Conservation (phyloP, 2,888 invertebrate species). For the Drepana falcataria region DNA sequence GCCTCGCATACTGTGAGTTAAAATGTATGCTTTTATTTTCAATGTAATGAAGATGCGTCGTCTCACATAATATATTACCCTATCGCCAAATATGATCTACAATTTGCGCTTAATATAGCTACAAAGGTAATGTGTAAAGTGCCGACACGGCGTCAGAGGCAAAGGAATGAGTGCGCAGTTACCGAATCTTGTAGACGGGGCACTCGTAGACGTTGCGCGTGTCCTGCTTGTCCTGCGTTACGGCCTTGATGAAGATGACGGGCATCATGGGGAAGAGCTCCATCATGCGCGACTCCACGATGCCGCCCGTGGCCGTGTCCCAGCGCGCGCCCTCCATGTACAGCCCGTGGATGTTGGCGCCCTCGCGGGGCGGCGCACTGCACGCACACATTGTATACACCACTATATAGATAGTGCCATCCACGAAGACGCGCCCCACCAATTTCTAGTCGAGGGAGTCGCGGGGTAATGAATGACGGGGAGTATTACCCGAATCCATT, state of each 20-base stretch:
- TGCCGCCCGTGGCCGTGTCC: conserved; percentile 88
- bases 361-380: conserved; percentile 91
- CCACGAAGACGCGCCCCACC: too few relatives aligned
- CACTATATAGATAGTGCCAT: too few relatives aligned
- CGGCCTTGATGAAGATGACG: conserved; percentile 91
- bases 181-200: conserved; percentile 95
- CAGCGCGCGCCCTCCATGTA: conserved; percentile 97
- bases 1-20: conserved; percentile 82
- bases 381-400: not conserved
- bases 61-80: too few relatives aligned
- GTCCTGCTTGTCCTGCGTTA: conserved; percentile 94
- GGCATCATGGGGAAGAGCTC: conserved; percentile 95
- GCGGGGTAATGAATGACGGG: too few relatives aligned
- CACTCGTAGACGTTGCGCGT: conserved; percentile 92
- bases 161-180: conserved; percentile 4
- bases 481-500: too few relatives aligned
- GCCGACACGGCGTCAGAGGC: too few relatives aligned
- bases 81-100: too few relatives aligned
- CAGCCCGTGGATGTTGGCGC: conserved; percentile 92
- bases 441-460: too few relatives aligned
- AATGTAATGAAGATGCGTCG: too few relatives aligned
- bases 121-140: not conserved
- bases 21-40: not conserved
- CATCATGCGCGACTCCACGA: conserved; percentile 91
- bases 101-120: not conserved